phyloP scores from a whole-genome alignment of 1,140 invertebrate species.

The Lepidurus couesii region DNA sequence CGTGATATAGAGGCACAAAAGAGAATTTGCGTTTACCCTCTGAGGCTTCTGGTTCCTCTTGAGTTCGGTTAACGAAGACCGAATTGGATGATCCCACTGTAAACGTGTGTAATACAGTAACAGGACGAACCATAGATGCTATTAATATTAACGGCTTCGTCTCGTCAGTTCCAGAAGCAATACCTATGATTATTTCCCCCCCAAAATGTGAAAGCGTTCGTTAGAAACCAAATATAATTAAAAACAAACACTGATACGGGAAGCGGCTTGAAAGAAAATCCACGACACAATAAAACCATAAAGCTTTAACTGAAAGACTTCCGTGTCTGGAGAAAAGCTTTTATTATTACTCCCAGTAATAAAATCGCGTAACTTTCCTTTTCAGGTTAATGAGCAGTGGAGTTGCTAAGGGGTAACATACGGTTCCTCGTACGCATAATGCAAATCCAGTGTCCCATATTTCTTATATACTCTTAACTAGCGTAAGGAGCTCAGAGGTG shows the following conservation, averaged over 20 bases:
- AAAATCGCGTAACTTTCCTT: background rate
- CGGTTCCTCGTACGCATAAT: background rate
- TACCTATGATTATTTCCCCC: background rate
- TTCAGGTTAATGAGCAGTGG: background rate
- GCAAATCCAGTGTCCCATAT: conserved; percentile 12
- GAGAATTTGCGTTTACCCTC: background rate
- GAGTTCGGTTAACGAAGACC: background rate
- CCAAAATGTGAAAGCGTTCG: background rate
- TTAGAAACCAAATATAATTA: background rate
- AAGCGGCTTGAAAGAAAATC: background rate
- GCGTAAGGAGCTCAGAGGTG: background rate
- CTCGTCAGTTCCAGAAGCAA: background rate
- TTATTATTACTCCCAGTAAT: too few species aligned
- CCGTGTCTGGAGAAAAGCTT: too few species aligned
- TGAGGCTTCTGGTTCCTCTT: background rate
- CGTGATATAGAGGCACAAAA: background rate
- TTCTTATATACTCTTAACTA: background rate
- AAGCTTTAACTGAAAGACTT: too few species aligned
- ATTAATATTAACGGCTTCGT: background rate
- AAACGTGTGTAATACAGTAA: background rate
- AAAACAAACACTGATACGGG: background rate
- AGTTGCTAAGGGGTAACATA: background rate
- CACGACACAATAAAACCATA: too few species aligned
- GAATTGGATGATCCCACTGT: conserved; percentile 4
- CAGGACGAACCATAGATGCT: background rate